Evolutionary conservation across 1,140 invertebrate species (phyloP).

Genomic region (Chlorops oryzae): DNA sequence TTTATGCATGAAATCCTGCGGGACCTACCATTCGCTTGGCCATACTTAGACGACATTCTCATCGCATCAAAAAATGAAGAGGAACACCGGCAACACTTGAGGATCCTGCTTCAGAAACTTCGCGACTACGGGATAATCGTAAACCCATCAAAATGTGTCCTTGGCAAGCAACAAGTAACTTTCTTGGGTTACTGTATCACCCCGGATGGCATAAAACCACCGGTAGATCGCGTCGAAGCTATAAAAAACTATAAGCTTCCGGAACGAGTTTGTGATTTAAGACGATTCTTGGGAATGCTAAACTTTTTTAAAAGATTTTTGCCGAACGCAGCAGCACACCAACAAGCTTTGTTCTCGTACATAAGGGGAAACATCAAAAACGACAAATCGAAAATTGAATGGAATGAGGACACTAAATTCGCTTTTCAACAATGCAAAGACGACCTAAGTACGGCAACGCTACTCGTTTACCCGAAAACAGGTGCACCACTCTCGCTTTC

Average conservation of each 20-base stretch:
- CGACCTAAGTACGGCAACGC: constrained; percentile 16
- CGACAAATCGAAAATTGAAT: no score
- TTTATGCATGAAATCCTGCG: constrained; percentile 48
- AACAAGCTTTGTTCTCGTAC: constrained; percentile 21
- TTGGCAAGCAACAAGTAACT: constrained; percentile 22
- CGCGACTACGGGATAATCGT: constrained; percentile 25
- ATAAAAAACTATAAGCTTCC: constrained; percentile 29
- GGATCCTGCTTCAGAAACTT: constrained; percentile 23
- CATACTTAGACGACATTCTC: constrained; percentile 51
- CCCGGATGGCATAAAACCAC: constrained; percentile 19
- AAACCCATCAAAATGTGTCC: constrained; percentile 30
- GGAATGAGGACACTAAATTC: no score
- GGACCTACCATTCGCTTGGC: constrained; percentile 38
- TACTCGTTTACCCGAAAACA: constrained; percentile 17
- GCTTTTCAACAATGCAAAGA: constrained; percentile 34
- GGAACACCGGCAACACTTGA: constrained; percentile 31
- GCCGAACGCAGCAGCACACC: constrained; percentile 21
- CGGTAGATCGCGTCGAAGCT: constrained; percentile 1
- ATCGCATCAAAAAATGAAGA: constrained; percentile 36
- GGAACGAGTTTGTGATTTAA: constrained; percentile 25
- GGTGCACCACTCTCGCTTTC: constrained; percentile 14
- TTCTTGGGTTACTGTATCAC: constrained; percentile 26
- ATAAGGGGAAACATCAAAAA: constrained; percentile 23
- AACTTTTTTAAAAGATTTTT: constrained; percentile 45
- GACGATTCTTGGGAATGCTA: constrained; percentile 46